Conservation (phyloP, 1,140 invertebrate species). For the Agrilus planipennis region DNA sequence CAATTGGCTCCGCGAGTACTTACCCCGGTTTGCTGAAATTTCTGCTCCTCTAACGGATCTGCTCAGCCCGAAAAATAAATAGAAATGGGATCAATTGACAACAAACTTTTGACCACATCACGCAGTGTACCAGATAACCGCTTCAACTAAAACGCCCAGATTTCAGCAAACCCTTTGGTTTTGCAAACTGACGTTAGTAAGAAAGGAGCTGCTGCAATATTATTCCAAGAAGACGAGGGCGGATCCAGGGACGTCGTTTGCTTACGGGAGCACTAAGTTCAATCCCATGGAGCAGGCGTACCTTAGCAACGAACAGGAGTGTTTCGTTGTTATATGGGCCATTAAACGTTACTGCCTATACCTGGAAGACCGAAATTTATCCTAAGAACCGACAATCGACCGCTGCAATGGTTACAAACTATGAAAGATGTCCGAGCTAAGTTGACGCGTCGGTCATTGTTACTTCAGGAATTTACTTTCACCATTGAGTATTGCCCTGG, state of each 20-base stretch:
- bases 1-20: no score
- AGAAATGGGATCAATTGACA: no score
- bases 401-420: constrained; percentile 17
- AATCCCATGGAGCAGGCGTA: constrained; percentile 8
- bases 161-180: no score
- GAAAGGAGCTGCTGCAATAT: constrained; percentile 13
- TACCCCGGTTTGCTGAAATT: no score
- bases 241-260: constrained; percentile 4
- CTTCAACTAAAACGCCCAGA: no score
- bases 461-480: constrained; percentile 22
- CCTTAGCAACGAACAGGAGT: constrained; percentile 14
- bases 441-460: constrained; percentile 21
- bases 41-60: no score
- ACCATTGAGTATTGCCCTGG: constrained; percentile 18
- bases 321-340: constrained; percentile 25
- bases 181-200: constrained; percentile 20
- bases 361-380: constrained; percentile 24
- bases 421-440: constrained; percentile 18
- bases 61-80: no score
- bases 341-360: constrained; percentile 22
- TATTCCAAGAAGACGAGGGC: constrained; percentile 12
- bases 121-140: no score
- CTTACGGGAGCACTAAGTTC: constrained; percentile 11
- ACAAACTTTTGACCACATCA: no score
- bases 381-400: constrained; percentile 20